Evolutionary conservation across 2,888 invertebrate species (phyloP), one percentile per base, ranked within the genome.

Genomic region (Helleia helle): DNA sequence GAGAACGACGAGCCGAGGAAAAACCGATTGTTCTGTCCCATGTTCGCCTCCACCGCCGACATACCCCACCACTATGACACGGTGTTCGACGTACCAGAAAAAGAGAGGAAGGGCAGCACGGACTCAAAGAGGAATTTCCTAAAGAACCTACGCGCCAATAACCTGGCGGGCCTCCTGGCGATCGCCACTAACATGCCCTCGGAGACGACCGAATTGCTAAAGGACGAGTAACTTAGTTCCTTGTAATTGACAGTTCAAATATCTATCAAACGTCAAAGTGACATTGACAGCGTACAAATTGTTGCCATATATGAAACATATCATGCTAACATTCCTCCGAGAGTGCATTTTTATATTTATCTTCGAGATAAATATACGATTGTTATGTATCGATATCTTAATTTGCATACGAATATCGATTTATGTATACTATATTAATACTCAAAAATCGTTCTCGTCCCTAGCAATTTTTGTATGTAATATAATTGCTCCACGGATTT

Each of bases 21-120:
- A 3, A 66, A 65, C 47, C 45, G 64, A 4, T 70, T 71, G 88
- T 87, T 63, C 4, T 77, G 64, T 85, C 90, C 56, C 75, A 89
- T 81, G 71, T 91, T 84, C 88, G 86, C 79, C 8, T 65, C 69
- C 30, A 46, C 65, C 7, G 55, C 68, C 3, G 69, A 69, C 24
- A 25, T 67, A 36, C 88, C 89, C 36, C 86, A 89, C 43, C 69
- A 67, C 55, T 89, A 89, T 65, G 89, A 86, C 53, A 85, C 89
- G 4, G 76, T 61, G 11, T 54, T 52, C 44, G 59, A 60, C 13
- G 40, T 46, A 13, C 59, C 55, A n/a, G 54, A 56, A 29, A 43
- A 44, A n/a, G 51, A 49, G 9, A 46, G 64, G 12, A 72, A 72
- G 48, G 65, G 64, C 17, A 62, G 60, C 26, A 63, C 56, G 7